Evolutionary conservation across 2,797 vertebrate genomes (phyloP).

Genomic region (Columba guinea): DNA sequence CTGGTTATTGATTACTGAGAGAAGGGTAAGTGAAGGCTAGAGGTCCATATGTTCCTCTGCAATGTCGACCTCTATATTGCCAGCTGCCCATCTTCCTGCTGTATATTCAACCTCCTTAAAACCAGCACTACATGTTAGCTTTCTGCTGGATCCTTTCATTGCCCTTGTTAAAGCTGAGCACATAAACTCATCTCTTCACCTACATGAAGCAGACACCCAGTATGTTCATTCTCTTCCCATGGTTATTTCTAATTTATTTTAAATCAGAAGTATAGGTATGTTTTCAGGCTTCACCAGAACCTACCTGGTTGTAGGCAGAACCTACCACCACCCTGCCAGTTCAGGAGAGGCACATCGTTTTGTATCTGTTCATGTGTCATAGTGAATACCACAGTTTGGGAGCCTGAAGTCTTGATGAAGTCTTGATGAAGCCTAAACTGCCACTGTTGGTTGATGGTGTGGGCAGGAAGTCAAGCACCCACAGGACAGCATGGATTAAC

Average conservation of each 20-base stretch:
- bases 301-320: not conserved
- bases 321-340: fast-evolving
- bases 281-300: not conserved
- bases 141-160: not conserved
- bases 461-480: not conserved
- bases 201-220: fast-evolving
- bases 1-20: not conserved
- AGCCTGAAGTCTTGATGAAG: not conserved
- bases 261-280: not conserved
- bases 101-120: not conserved
- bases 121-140: fast-evolving
- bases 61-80: fast-evolving
- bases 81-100: not conserved
- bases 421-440: not conserved
- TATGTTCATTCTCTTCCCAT: fast-evolving
- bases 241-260: not conserved
- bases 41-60: not conserved
- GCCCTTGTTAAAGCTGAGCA: not conserved
- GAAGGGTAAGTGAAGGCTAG: not conserved
- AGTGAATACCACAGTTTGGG: fast-evolving
- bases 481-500: not conserved
- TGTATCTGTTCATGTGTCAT: not conserved
- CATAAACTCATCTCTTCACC: not conserved
- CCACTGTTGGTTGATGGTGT: not conserved
- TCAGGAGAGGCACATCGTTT: not conserved